Base-by-base conservation (phyloP, 2,888 invertebrate genomes). In the Cerastis leucographa region DNA sequence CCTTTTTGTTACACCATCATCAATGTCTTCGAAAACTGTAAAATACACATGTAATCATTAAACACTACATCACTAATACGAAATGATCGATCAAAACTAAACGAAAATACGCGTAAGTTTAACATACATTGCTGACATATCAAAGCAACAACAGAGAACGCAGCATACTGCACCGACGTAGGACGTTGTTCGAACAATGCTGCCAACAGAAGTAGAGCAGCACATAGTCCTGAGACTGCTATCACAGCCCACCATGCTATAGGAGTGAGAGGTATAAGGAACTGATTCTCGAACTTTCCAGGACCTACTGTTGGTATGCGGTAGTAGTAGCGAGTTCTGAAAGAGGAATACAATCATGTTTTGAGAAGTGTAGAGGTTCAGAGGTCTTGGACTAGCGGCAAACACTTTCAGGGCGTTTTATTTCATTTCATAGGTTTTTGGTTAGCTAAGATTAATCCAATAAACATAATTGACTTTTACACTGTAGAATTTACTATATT, bases 81-180 rank as follows among this genome's bases (percentile, higher is more conserved):
- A 29, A 5, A n/a, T n/a, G 8, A 11, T 11, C 5, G 5, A 42
- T 42, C 14, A 14, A 9, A 22, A 25, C 9, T 19, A 29, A 35
- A 44, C 19, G 11, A 61, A 22, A 35, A 51, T 65, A n/a, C 42
- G 8, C 59, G 62, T 42, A 46, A 74, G 22, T 44, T 70, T 54
- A 19, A 92, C 94, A 42, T 92, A 96, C 96, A 95, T 91, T 96
- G 96, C 91, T 96, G 96, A 78, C 95, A 95, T 65, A 95, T 88
- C 6, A 94, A 90, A 19, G 97, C 96, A 2, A 94, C 83, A 1
- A 95, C 94, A 29, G 96, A 96, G 75, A 96, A 96, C 6, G 95
- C 81, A 0, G 94, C 94, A 19, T 93, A 94, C 78, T 94, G 92
- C 2, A 86, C 67, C 3, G 91, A 87, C 49, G 92, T 88, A 78